Percentiles rank a stretch among this genome's conserved stretches.
phyloP scores from a whole-genome alignment of 2,888 invertebrate genomes.

The Crocallis elinguaria region DNA sequence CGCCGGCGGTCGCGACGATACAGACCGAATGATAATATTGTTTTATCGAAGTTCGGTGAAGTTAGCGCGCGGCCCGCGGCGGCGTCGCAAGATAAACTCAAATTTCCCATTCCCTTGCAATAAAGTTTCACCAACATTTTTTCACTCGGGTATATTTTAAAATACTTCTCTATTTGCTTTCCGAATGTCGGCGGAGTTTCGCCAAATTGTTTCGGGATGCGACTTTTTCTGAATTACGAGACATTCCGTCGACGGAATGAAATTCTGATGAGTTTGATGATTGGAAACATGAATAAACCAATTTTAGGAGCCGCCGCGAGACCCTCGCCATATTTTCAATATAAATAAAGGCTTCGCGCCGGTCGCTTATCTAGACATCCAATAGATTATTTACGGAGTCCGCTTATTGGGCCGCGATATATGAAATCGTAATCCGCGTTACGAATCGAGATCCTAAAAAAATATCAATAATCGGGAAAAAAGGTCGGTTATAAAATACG shows the following conservation, averaged over 20 bases:
- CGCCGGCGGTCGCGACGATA: conserved; percentile 35
- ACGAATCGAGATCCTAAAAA: conserved; percentile 47
- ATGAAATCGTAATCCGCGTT: conserved; percentile 29
- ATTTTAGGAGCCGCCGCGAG: conserved; percentile 39
- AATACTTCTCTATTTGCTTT: conserved; percentile 68
- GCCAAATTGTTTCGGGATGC: conserved; percentile 60
- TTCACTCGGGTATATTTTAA: conserved; percentile 61
- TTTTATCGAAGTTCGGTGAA: conserved; percentile 62
- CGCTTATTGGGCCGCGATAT: conserved; percentile 25
- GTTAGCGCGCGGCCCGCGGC: conserved; percentile 49
- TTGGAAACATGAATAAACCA: conserved; percentile 49
- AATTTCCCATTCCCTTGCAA: conserved; percentile 65
- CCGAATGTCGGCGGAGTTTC: conserved; percentile 55
- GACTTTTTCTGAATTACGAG: conserved; percentile 55
- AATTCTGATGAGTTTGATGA: conserved; percentile 60
- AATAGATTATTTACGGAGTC: conserved; percentile 36
- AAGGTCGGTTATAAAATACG: conserved; percentile 56
- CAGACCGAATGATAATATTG: conserved; percentile 67
- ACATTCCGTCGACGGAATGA: conserved; percentile 56
- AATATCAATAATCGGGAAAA: conserved; percentile 52
- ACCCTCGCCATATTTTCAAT: conserved; percentile 37
- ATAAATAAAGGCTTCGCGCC: conserved; percentile 26
- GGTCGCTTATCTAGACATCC: conserved; percentile 25
- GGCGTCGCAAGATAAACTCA: conserved; percentile 64
- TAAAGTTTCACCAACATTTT: conserved; percentile 60